These are phyloP conservation scores for Asarcornis scutulata DNA, from an alignment of 2,113 vertebrate species.

Conservation along the genomic window DNA sequence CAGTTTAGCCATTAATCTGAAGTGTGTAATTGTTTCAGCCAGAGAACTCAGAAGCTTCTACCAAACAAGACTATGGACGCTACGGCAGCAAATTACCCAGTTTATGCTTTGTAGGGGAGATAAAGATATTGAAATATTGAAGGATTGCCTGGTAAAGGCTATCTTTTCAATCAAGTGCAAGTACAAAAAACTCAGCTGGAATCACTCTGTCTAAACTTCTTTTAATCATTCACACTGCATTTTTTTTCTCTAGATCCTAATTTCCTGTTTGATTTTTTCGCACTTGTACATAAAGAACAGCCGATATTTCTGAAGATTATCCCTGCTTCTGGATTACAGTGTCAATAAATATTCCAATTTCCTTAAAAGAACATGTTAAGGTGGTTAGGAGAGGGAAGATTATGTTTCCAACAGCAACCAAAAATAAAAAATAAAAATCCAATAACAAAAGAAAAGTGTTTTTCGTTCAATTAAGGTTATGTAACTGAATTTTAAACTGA, in stretches of 20 bases:
- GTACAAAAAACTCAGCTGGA: background rate
- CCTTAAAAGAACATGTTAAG: background rate
- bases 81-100: background rate
- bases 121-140: background rate
- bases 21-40: background rate
- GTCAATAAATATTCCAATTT: background rate
- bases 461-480: background rate
- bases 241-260: background rate
- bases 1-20: background rate
- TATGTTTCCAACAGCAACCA: background rate
- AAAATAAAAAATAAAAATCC: background rate
- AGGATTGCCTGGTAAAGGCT: background rate
- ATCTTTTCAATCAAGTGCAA: background rate
- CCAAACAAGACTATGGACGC: background rate
- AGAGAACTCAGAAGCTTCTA: background rate
- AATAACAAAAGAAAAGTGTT: background rate
- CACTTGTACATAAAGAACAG: background rate
- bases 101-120: background rate
- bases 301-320: background rate
- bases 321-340: accelerated
- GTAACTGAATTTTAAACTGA: background rate
- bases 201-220: background rate
- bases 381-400: background rate
- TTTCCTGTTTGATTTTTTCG: background rate
- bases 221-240: background rate